These are phyloP conservation scores for Pelochelys cantorii DNA, from an alignment of 2,797 vertebrate genomes.

Conservation along the genomic window DNA sequence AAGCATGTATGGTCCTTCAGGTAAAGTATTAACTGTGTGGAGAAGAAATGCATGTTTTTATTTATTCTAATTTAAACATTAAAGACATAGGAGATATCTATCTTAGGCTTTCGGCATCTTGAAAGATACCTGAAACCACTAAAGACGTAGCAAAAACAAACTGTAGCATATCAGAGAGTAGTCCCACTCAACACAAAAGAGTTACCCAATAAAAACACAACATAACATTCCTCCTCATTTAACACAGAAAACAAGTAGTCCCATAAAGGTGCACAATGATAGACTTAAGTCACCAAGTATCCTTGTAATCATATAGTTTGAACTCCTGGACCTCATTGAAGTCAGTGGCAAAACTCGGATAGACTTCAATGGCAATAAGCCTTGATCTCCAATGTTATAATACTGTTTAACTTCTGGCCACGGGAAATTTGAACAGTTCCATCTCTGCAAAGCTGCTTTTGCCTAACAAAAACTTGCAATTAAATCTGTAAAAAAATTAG, in stretches of 20 bases:
- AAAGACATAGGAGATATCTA: too few relatives aligned
- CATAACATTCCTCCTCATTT: background rate
- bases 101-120: too few relatives aligned
- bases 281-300: background rate
- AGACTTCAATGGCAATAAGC: background rate
- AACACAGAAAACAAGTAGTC: background rate
- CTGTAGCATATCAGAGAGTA: too few relatives aligned
- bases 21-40: too few relatives aligned
- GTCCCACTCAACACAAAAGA: too few relatives aligned
- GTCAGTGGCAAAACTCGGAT: background rate
- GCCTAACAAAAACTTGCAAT: background rate
- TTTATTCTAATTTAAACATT: too few relatives aligned
- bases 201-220: too few relatives aligned
- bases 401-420: background rate
- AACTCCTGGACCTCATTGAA: background rate
- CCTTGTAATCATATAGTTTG: background rate
- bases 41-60: too few relatives aligned
- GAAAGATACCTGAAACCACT: too few relatives aligned
- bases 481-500: background rate
- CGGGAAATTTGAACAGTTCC: background rate
- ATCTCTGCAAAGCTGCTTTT: background rate
- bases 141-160: too few relatives aligned
- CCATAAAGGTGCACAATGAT: too few relatives aligned
- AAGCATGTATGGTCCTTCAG: too few relatives aligned
- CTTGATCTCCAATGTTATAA: background rate